These are phyloP conservation scores for Panthera leo DNA, from an alignment of 2,113 vertebrate species.

Conservation along the genomic window DNA sequence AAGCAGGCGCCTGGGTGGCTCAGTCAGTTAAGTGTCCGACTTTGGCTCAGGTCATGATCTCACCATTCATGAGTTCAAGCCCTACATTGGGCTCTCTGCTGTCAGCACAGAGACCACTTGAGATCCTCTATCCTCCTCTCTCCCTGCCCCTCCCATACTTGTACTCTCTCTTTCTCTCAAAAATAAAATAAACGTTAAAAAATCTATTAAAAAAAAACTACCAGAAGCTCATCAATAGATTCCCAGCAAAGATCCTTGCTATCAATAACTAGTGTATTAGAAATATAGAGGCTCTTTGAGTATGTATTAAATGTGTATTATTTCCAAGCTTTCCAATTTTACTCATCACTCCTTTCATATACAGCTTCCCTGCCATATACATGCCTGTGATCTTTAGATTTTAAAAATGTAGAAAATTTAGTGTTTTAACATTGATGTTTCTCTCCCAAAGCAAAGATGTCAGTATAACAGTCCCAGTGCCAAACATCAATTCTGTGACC, in stretches of 20 bases:
- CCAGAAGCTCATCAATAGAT: background rate
- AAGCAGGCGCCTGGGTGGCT: too few species aligned
- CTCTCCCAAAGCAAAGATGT: constrained; percentile 35
- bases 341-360: background rate
- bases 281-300: background rate
- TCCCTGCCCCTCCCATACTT: too few species aligned
- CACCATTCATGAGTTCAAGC: too few species aligned
- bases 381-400: constrained; percentile 18
- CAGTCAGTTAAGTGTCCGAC: too few species aligned
- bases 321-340: background rate
- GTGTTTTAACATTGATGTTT: constrained; percentile 11
- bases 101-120: too few species aligned
- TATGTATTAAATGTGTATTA: background rate
- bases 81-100: too few species aligned
- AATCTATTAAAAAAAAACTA: too few species aligned
- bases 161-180: too few species aligned
- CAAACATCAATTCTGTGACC: constrained; percentile 35
- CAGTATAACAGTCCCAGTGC: background rate
- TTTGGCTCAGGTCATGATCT: too few species aligned
- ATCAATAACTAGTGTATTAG: background rate
- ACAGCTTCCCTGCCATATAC: background rate
- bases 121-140: too few species aligned
- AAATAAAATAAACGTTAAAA: too few species aligned
- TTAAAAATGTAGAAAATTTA: constrained; percentile 10
- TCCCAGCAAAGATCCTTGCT: background rate